Base-by-base conservation (phyloP, 2,888 invertebrate genomes). In the Apamea crenata region DNA sequence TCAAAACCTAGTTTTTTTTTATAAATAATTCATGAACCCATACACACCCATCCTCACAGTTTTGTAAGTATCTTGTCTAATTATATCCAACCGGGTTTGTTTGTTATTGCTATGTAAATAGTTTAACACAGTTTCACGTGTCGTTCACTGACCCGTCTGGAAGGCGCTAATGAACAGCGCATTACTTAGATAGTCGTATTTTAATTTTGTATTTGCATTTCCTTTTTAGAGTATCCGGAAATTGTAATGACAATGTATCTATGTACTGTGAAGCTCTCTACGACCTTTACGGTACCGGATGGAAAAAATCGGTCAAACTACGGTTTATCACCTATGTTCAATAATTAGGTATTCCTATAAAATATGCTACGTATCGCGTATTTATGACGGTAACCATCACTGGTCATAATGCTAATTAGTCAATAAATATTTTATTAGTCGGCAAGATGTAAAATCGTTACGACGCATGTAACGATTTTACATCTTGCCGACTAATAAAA, bases 81-180 rank as follows among this genome's bases (percentile, higher is more conserved):
- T 74, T 74, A 85, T n/a, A n/a, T 29, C 16, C 8, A 8, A 65
- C 21, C 36, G 18, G 21, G 8, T 53, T 47, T 73, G 66, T 61
- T 50, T 66, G 61, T 73, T 53, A 50, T 63, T 63, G 12, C 65
- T 78, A 81, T 81, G 78, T 78, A 76, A 72, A 80, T 82, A 25
- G 63, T 66, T 74, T 77, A 82, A 68, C 79, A 82, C 82, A 84
- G 70, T 84, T 85, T 53, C 25, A 81, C 14, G 59, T 65, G 70
- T 79, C 73, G 84, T 83, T 79, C 82, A 36, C 73, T 85, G 85
- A 85, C 85, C 80, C 63, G 32, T 63, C 44, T n/a, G 25, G 8
- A 53, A 63, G 68, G 53, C 78, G 71, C 53, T 74, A 56, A 7
- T 74, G 40, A 25, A 61, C 29, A 14, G 29, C 63, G 74, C 71